A percentile compares a stretch with the other conserved stretches of the same genome.
Conservation (phyloP, 2,113 vertebrate genomes). For the Tinamus guttatus region DNA sequence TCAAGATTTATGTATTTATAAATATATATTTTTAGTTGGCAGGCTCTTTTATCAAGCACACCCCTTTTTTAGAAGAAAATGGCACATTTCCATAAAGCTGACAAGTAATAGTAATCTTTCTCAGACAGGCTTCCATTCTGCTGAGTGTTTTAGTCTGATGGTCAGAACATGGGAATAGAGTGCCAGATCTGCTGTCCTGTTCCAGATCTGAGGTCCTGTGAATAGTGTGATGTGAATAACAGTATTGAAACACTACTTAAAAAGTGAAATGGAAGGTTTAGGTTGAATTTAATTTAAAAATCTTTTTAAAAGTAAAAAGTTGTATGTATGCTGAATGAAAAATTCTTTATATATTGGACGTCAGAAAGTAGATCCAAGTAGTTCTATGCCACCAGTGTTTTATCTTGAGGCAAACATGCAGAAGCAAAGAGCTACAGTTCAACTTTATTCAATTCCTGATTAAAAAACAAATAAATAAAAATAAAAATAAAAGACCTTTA, state of each 20-base stretch:
- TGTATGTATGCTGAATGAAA: not conserved
- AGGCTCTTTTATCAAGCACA: conserved; percentile 37
- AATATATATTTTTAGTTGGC: conserved; percentile 47
- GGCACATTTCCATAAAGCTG: conserved; percentile 55
- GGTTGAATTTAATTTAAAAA: not conserved
- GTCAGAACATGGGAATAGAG: conserved; percentile 4
- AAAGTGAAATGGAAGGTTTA: not conserved
- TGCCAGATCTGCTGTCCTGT: not conserved
- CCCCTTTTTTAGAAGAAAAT: conserved; percentile 42
- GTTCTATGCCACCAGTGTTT: not conserved
- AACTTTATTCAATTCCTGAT: not conserved
- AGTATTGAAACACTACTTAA: not conserved
- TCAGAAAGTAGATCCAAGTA: not conserved
- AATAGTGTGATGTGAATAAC: not conserved
- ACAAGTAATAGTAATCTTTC: conserved; percentile 49
- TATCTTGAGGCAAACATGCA: not conserved
- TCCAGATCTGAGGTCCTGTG: not conserved
- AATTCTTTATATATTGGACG: not conserved
- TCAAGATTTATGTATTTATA: conserved; percentile 64
- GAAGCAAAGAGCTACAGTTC: not conserved
- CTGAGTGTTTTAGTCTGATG: conserved; percentile 22
- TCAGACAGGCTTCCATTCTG: conserved; percentile 39
- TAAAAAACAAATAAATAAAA: not conserved
- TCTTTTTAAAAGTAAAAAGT: not conserved
- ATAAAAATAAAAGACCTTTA: not conserved